phyloP scores from a whole-genome alignment of 2,113 vertebrate species.

The Cephalophus harveyi region DNA sequence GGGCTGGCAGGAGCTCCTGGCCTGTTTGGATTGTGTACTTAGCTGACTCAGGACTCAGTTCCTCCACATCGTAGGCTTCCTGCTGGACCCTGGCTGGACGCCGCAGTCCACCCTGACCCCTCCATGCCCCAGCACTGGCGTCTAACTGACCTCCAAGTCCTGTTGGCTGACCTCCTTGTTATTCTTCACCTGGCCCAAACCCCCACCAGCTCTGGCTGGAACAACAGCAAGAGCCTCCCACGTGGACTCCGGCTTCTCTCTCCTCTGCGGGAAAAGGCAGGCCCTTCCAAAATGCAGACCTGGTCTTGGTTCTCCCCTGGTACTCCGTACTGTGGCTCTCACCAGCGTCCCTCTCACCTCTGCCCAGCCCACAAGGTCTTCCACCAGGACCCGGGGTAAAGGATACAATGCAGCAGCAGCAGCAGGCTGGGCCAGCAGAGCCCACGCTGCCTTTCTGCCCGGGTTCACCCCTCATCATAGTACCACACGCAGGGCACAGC shows the following conservation, averaged over 20 bases:
- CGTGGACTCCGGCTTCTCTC: not conserved
- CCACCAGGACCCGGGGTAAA: not conserved
- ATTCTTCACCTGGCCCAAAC: not conserved
- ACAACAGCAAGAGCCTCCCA: not conserved
- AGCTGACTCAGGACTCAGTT: not conserved
- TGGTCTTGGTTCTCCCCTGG: not conserved
- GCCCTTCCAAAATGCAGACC: not conserved
- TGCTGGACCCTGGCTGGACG: not conserved
- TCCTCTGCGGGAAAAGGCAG: not conserved
- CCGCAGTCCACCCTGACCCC: not conserved
- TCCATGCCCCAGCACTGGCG: not conserved
- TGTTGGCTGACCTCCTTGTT: not conserved
- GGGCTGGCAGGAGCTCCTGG: not conserved
- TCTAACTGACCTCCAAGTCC: not conserved
- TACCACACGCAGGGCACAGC: too few relatives aligned
- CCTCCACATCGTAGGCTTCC: not conserved
- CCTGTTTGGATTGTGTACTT: not conserved
- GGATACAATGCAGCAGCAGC: fast-evolving
- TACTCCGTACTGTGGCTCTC: not conserved
- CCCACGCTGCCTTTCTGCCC: not conserved
- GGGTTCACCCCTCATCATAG: fast-evolving
- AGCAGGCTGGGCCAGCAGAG: not conserved
- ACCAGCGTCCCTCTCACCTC: not conserved
- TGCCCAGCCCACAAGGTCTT: not conserved
- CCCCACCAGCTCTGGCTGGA: not conserved